Evolutionary conservation across 2,113 vertebrate species (phyloP), one percentile per base, ranked within the genome.

Genomic region (Larimichthys crocea): DNA sequence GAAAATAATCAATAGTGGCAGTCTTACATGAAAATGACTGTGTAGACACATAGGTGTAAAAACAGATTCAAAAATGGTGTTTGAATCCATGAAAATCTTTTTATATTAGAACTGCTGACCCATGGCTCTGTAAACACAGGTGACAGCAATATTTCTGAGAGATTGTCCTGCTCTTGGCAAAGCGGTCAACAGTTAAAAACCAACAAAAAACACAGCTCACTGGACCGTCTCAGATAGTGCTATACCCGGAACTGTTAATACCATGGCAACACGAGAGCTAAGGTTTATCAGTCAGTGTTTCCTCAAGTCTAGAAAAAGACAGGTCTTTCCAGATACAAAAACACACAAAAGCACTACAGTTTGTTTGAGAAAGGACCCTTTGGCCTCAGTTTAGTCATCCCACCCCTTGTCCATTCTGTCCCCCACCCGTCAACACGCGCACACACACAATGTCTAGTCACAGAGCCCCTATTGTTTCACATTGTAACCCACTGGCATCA

Each of bases 391-490:
- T 88, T 79, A 77, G 83, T 69, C 82, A 75, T 64, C 83, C 84
- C 57, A 77, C 55, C 74, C 70, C 66, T 80, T 52, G 67, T 80
- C 67, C 87, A 26, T 75, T 77, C 78, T 64, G 60, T 62, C 80
- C 56, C 72, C 66, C 46, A 62, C 42, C 20, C 69, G 26, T 50
- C 56, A 68, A 40, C 60, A 69, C 62, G 61, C 57, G 61, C 76
- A 76, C 83, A 78, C 4, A 49, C 79, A 75, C 76, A 60, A 17
- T 55, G 46, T 76, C 59, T 67, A 82, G 70, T 53, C 80, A 93
- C 92, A 94, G 85, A 88, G 92, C 40, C 22, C 62, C 84, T 79
- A 90, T 93, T 92, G 92, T 73, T 57, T 77, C 76, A 80, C 79
- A 92, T 66, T 89, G 88, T 88, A 85, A 85, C 85, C 56, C 82